Evolutionary conservation across 1,140 invertebrate genomes (phyloP).

Genomic region (Andricus grossulariae): DNA sequence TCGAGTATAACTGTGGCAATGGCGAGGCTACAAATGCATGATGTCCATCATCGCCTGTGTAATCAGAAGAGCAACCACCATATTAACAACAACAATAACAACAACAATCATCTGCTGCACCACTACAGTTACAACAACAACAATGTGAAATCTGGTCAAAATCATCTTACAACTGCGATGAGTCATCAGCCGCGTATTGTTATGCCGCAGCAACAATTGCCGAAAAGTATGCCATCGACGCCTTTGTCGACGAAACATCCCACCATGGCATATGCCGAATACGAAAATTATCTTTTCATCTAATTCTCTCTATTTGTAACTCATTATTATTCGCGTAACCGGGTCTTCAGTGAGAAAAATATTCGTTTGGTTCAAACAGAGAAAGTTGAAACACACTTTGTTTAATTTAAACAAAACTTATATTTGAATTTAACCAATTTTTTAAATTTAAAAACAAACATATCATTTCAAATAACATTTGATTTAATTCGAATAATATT

Average conservation of each 20-base stretch:
- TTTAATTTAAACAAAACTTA: too few species aligned
- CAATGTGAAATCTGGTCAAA: constrained; percentile 42
- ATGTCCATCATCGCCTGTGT: constrained; percentile 44
- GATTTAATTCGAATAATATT: too few species aligned
- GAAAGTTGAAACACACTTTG: too few species aligned
- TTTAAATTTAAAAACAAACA: too few species aligned
- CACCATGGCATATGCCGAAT: constrained; percentile 75
- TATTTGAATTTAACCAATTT: too few species aligned
- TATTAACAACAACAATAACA: constrained; percentile 56
- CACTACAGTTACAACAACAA: constrained; percentile 48
- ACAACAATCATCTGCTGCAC: constrained; percentile 40
- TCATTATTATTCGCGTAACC: background rate
- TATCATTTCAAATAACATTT: too few species aligned
- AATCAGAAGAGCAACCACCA: constrained; percentile 42
- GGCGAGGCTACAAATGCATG: constrained; percentile 69
- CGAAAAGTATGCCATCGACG: constrained; percentile 71
- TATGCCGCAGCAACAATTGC: constrained; percentile 63
- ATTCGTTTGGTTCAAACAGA: background rate
- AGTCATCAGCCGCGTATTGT: constrained; percentile 61
- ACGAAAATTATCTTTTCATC: constrained; percentile 81
- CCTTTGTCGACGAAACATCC: constrained; percentile 70
- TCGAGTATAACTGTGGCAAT: constrained; percentile 71
- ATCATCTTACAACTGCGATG: constrained; percentile 52
- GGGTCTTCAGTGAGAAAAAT: background rate
- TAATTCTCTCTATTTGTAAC: constrained; percentile 66